Evolutionary conservation across 2,113 vertebrate species (phyloP).

Genomic region (Capricornis sumatraensis): DNA sequence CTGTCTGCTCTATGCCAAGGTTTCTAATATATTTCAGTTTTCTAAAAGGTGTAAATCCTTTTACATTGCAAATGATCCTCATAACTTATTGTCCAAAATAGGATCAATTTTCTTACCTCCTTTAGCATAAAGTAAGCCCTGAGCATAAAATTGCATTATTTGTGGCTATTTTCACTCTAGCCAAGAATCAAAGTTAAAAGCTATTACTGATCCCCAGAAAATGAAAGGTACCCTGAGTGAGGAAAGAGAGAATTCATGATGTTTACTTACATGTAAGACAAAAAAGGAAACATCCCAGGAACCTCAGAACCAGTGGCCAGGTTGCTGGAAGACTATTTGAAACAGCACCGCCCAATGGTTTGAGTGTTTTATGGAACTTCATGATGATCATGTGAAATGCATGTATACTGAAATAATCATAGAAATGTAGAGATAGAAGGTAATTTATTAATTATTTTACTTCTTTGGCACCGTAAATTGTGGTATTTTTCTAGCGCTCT

Average conservation of each 20-base stretch:
- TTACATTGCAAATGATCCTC: not conserved
- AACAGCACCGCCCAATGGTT: not conserved
- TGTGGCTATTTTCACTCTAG: not conserved
- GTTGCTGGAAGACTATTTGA: not conserved
- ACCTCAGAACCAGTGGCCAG: not conserved
- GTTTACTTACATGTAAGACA: not conserved
- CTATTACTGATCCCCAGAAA: not conserved
- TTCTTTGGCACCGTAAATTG: not conserved
- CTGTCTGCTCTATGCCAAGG: not conserved
- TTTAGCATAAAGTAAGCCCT: not conserved
- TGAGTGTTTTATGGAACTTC: not conserved
- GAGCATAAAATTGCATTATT: not conserved
- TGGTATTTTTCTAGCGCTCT: not conserved
- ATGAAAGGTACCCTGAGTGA: not conserved
- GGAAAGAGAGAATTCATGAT: not conserved
- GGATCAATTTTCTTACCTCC: not conserved
- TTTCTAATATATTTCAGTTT: not conserved
- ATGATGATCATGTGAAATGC: not conserved
- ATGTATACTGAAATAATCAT: not conserved
- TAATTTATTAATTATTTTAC: not conserved
- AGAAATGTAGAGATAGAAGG: not conserved
- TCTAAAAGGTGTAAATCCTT: not conserved
- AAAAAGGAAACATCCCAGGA: not conserved
- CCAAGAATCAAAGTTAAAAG: not conserved
- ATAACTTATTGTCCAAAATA: not conserved